Base-by-base conservation (phyloP, 2,797 vertebrate species). In the Anguilla obscura region DNA sequence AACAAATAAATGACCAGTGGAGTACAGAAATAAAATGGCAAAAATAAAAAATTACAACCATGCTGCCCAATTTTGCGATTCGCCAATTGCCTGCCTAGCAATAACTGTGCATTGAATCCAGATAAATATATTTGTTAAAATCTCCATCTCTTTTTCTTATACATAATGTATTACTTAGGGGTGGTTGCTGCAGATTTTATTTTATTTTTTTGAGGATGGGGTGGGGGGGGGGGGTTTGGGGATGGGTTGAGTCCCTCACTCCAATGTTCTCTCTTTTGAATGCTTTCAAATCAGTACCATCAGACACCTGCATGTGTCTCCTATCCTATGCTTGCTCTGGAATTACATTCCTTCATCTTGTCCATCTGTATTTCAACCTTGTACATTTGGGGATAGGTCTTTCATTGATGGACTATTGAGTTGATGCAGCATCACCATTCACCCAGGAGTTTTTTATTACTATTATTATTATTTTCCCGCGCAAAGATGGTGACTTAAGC, bases 401-500 rank as follows among this genome's bases (percentile, higher is more conserved):
- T 63, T 60, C 30, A 60, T 0, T 6, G n/a, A 16, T 16, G 6
- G 16, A 74, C 33, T 27, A 33, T 86, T n/a, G 40, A 74, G 27
- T 45, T n/a, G 48, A 50, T 45, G 45, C 40, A 24, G 48, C 85
- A n/a, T 86, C 63, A 48, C n/a, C 40, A 76, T 71, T 74, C 36
- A 50, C 69, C 9, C 10, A 27, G 66, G 2, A 18, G 16, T 0
- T 33, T 36, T 14, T 60, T 21, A 40, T 3, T 40, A 40, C 36
- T 40, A 40, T 63, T 36, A 8, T n/a, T 52, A n/a, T 50, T 24
- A 18, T 76, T 87, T 27, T 30, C 30, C 82, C 50, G 48, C 30
- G 56, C 40, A 33, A 27, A 88, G 58, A 7, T 30, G 33, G 33
- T 30, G 88, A 58, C 80, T 86, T 36, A 83, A 86, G 71, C 56